A percentile compares a stretch with the other conserved stretches of the same genome.
Evolutionary conservation across 2,113 vertebrate genomes (phyloP).

Genomic region (Climacteris rufus): DNA sequence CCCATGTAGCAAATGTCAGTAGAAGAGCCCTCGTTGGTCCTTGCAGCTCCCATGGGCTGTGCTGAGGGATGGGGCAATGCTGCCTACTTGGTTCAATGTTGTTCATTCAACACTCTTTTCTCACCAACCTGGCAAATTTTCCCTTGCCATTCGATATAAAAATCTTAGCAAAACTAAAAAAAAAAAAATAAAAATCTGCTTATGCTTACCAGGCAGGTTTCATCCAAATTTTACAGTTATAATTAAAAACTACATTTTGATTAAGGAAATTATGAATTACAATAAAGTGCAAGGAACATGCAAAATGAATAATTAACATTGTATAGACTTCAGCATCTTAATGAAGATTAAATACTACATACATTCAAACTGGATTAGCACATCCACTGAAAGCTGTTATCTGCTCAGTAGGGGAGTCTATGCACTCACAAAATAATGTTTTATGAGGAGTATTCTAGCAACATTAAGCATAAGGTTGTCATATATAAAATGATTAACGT

Average conservation of each 20-base stretch:
- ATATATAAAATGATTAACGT: slow-evolving; percentile 79
- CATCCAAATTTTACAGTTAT: slow-evolving; percentile 62
- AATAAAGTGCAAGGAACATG: slow-evolving; percentile 74
- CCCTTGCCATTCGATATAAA: neutral
- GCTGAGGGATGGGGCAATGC: neutral
- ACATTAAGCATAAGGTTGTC: slow-evolving; percentile 81
- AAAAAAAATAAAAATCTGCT: neutral
- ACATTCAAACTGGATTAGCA: slow-evolving; percentile 79
- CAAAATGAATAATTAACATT: slow-evolving; percentile 81
- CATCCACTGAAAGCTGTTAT: slow-evolving; percentile 68
- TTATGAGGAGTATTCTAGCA: slow-evolving; percentile 72
- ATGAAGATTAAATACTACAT: slow-evolving; percentile 80
- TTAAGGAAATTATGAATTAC: slow-evolving; percentile 79
- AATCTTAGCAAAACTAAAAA: neutral
- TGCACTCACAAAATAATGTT: slow-evolving; percentile 75
- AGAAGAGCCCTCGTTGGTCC: neutral
- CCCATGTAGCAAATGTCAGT: neutral
- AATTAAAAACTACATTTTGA: slow-evolving; percentile 80
- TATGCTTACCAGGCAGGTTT: slow-evolving; percentile 55
- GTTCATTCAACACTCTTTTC: neutral
- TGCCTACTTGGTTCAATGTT: neutral
- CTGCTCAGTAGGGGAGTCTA: slow-evolving; percentile 73
- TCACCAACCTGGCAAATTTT: neutral
- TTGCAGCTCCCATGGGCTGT: neutral
- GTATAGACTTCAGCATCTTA: slow-evolving; percentile 77